These are phyloP conservation scores for Shinisaurus crocodilurus DNA, from an alignment of 2,113 vertebrate genomes.

Conservation along the genomic window DNA sequence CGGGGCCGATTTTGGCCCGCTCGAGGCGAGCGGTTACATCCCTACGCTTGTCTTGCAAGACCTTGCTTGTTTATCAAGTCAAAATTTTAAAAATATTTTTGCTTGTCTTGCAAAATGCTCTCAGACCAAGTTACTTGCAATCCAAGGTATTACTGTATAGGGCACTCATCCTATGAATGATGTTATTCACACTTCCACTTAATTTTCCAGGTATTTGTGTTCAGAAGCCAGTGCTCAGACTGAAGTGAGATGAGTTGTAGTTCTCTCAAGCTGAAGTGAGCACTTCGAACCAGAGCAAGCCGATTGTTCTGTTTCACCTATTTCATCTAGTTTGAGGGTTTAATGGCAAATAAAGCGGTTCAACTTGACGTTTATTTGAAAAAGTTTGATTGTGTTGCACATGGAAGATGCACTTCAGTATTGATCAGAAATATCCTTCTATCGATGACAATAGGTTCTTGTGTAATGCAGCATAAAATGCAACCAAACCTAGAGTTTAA, in stretches of 20 bases:
- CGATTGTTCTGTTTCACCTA: neutral
- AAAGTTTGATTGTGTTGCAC: neutral
- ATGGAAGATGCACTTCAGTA: neutral
- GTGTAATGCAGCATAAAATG: neutral
- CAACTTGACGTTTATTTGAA: neutral
- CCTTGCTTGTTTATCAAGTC: no score
- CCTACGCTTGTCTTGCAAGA: no score
- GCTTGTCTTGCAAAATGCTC: no score
- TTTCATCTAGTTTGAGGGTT: neutral
- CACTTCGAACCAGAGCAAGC: neutral
- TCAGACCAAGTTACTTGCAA: no score
- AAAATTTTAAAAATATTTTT: no score
- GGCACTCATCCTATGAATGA: neutral
- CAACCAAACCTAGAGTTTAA: conserved; percentile 3
- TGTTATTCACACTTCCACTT: neutral
- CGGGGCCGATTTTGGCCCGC: no score
- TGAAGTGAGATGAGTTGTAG: neutral
- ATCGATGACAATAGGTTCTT: neutral
- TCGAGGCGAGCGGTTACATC: no score
- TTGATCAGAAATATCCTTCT: neutral
- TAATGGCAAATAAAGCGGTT: neutral
- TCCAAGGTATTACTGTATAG: no score
- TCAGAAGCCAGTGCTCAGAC: neutral
- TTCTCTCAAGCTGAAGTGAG: neutral
- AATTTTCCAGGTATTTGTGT: neutral